Percentiles rank a stretch among this genome's conserved stretches.
Evolutionary conservation across 2,113 vertebrate species (phyloP).

Genomic region (Mormyrus iriodes): DNA sequence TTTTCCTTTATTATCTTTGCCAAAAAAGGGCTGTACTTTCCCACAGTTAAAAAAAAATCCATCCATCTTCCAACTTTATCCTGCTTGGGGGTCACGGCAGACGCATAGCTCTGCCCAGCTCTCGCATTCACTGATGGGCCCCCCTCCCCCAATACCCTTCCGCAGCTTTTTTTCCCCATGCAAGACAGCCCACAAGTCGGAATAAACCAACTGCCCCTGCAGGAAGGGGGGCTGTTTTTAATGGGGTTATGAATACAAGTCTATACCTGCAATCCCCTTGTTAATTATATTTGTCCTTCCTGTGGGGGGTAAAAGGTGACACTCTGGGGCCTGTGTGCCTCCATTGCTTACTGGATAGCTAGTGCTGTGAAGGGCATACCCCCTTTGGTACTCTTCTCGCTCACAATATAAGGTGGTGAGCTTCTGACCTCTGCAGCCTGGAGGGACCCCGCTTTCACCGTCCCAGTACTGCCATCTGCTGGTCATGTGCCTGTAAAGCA

Average conservation of each 20-base stretch:
- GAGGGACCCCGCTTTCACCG: background rate
- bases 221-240: background rate
- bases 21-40: no score
- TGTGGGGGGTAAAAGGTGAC: background rate
- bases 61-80: no score
- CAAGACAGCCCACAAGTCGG: background rate
- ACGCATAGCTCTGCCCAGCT: no score
- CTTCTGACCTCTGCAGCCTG: background rate
- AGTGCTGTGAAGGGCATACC: background rate
- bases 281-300: background rate
- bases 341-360: background rate
- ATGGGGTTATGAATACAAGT: background rate
- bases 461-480: background rate
- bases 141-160: no score
- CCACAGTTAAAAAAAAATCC: no score
- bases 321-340: background rate
- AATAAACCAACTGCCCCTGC: background rate
- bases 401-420: background rate
- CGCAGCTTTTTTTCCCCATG: no score
- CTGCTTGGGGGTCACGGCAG: no score
- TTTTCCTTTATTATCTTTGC: background rate
- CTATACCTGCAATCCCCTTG: background rate
- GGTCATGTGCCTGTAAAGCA: background rate
- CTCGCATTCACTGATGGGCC: no score
- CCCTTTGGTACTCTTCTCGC: background rate